Base-by-base conservation (phyloP, 2,888 invertebrate species). In the Drosophila sordidula region DNA sequence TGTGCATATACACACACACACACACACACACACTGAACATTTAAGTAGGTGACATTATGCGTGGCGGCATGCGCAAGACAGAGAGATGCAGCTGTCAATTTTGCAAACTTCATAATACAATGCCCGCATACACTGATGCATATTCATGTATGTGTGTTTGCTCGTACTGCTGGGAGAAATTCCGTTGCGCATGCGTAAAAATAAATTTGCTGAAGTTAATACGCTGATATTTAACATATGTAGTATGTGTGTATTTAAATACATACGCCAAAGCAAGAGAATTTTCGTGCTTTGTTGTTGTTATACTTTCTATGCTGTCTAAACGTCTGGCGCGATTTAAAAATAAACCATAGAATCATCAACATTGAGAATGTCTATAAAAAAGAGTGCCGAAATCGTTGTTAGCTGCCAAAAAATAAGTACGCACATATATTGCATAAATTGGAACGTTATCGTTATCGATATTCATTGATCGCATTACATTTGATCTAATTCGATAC, bases 341-440 rank as follows among this genome's bases (percentile, higher is more conserved):
- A 89, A 90, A 89, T 90, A 89, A 89, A 85, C 82, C 76, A 90
- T 89, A 89, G 90, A 89, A 88, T 90, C 90, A 89, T 88, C 89
- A 34, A 34, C 12, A 78, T 70, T 61, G 62, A 50, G 54, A 56
- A 42, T 57, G 34, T 55, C 45, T 49, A 44, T 46, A 54, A 36
- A 71, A 62, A 46, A 22, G 39, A 52, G 4, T 47, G 34, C 58
- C 49, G 49, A 50, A 55, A 59, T 64, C 39, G 42, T 45, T 36
- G 38, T 42, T 42, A 44, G 54, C 51, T 63, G 44, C 49, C 57
- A 59, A 4, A 34, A 22, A 22, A 61, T 70, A 49, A 51, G 57
- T 51, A 29, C 29, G 29, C 29, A 3, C 29, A 34, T 34, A 63
- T 68, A 61, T 67, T 78, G 73, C 73, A 72, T 77, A 75, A 73